phyloP scores from a whole-genome alignment of 1,140 invertebrate species.

The Penaeus japonicus region DNA sequence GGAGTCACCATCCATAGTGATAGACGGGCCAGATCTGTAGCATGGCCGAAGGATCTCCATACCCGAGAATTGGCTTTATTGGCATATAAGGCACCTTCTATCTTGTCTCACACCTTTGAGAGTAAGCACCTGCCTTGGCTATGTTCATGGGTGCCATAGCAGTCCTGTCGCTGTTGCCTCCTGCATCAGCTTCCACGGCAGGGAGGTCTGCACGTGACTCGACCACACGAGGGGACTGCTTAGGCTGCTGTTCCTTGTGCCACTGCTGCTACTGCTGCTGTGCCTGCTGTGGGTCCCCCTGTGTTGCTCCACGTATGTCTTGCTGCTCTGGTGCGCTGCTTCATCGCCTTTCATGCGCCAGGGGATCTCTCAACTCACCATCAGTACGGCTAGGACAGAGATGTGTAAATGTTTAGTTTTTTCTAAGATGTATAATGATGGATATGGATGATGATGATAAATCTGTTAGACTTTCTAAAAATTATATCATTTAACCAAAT shows the following conservation, averaged over 20 bases:
- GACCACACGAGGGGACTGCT: slow-evolving; percentile 34
- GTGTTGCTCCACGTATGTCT: slow-evolving; percentile 51
- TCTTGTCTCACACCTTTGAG: too few relatives aligned
- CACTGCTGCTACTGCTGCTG: slow-evolving; percentile 41
- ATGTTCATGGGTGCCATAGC: not conserved
- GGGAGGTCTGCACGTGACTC: slow-evolving; percentile 25
- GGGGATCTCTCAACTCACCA: slow-evolving; percentile 44
- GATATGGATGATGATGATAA: too few relatives aligned
- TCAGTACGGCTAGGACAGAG: slow-evolving; percentile 37
- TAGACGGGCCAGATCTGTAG: too few relatives aligned
- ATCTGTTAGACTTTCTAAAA: too few relatives aligned
- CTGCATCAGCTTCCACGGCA: slow-evolving; percentile 16
- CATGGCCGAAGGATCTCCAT: too few relatives aligned
- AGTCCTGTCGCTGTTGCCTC: slow-evolving; percentile 9
- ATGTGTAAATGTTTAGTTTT: not conserved
- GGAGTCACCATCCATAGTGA: too few relatives aligned
- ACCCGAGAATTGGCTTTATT: too few relatives aligned
- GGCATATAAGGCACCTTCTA: too few relatives aligned
- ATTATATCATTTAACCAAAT: too few relatives aligned
- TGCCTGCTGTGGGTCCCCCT: slow-evolving; percentile 44
- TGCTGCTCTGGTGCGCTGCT: slow-evolving; percentile 55
- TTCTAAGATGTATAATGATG: too few relatives aligned
- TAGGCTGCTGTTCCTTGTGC: slow-evolving; percentile 16
- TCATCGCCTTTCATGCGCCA: slow-evolving; percentile 55
- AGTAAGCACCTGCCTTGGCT: too few relatives aligned